phyloP scores from a whole-genome alignment of 30 jellyfish, hydroid and myxozoan species.

The Mastigias papua region DNA sequence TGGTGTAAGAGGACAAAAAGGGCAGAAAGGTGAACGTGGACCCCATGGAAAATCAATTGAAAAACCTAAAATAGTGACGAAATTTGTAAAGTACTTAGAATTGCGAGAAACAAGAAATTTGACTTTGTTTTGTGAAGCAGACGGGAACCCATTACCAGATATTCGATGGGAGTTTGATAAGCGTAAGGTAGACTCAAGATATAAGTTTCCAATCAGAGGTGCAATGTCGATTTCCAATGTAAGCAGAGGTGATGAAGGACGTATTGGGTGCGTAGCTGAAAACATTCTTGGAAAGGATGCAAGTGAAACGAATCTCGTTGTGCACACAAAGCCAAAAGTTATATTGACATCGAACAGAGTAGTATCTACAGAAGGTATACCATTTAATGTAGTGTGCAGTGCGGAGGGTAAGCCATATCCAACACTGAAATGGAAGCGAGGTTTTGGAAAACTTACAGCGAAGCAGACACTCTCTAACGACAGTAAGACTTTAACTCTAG shows the following conservation, averaged over 20 bases:
- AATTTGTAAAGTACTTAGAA: neutral
- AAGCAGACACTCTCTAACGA: conserved; percentile 5
- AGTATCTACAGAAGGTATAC: neutral
- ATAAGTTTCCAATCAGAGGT: conserved; percentile 14
- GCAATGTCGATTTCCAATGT: conserved; percentile 5
- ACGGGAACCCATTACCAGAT: conserved; percentile 26
- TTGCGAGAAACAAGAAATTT: conserved; percentile 4
- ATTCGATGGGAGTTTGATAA: conserved; percentile 28
- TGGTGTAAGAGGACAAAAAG: conserved; percentile 20
- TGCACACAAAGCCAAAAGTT: conserved; percentile 45
- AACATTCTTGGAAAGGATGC: conserved; percentile 25
- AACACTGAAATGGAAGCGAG: conserved; percentile 18
- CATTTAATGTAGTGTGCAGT: neutral
- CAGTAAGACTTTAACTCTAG: neutral
- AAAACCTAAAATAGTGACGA: conserved; percentile 15
- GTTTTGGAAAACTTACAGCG: neutral
- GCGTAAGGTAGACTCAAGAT: conserved; percentile 22
- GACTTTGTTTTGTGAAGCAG: conserved; percentile 18
- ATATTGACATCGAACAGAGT: neutral
- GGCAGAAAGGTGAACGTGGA: conserved; percentile 34
- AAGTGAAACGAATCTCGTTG: conserved; percentile 22
- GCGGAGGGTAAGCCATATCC: conserved; percentile 45
- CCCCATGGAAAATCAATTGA: conserved; percentile 15
- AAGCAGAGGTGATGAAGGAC: conserved; percentile 10
- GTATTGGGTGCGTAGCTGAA: conserved; percentile 24